These are phyloP conservation scores for Papilio helenus DNA, from an alignment of 1,140 invertebrate genomes.

Conservation along the genomic window DNA sequence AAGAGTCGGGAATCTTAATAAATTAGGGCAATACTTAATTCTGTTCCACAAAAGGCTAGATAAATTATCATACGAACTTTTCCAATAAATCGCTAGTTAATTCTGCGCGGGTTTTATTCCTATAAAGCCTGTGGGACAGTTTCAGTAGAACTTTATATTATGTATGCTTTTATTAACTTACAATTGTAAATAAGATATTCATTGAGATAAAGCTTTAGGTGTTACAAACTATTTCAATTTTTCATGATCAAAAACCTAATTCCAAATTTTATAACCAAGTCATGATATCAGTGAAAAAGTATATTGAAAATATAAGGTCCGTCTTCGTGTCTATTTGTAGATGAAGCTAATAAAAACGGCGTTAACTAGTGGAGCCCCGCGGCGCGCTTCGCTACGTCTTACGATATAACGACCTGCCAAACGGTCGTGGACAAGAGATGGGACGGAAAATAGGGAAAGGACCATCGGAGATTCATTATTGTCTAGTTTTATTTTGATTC, in stretches of 20 bases:
- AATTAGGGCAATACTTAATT: constrained; percentile 25
- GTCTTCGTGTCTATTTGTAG: constrained; percentile 27
- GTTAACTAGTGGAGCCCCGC: constrained; percentile 34
- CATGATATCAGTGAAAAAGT: not conserved
- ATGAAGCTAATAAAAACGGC: constrained; percentile 34
- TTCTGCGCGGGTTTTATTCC: constrained; percentile 18
- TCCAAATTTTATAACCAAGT: not conserved
- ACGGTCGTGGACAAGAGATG: not conserved
- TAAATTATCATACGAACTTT: constrained; percentile 32
- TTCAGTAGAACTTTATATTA: not conserved
- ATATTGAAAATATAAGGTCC: constrained; percentile 13
- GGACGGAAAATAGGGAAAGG: not conserved
- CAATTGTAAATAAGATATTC: not conserved
- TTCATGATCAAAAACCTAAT: not conserved
- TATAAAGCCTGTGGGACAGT: not conserved
- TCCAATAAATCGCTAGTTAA: constrained; percentile 32
- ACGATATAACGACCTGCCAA: constrained; percentile 18
- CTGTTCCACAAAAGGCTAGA: constrained; percentile 20
- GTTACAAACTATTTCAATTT: not conserved
- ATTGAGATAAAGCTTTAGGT: not conserved
- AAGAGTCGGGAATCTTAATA: constrained; percentile 27
- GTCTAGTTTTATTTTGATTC: constrained; percentile 8
- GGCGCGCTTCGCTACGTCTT: constrained; percentile 1
- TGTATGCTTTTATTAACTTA: not conserved
- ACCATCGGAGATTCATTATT: not conserved